Evolutionary conservation across 2,797 vertebrate species (phyloP).

Genomic region (Enteromius argenteus): DNA sequence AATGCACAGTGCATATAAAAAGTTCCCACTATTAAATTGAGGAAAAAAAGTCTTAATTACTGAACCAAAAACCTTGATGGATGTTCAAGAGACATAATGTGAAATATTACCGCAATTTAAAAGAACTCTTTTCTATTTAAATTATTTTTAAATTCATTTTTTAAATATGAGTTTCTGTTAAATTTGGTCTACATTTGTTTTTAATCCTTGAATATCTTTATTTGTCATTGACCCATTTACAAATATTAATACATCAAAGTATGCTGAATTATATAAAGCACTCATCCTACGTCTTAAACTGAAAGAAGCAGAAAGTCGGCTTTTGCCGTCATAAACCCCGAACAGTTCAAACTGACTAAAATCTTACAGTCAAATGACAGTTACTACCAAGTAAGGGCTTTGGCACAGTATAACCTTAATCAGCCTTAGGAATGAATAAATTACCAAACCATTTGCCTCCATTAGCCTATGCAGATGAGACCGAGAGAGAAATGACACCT

Average conservation of each 20-base stretch:
- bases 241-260: not conserved
- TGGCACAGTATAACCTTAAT: constrained; percentile 51
- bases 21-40: no score
- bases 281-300: constrained; percentile 10
- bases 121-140: not conserved
- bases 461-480: constrained; percentile 64
- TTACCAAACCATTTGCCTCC: constrained; percentile 58
- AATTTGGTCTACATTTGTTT: not conserved
- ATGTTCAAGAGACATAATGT: no score
- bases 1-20: no score
- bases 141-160: not conserved
- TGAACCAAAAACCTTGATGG: no score
- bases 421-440: constrained; percentile 58
- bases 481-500: constrained; percentile 44
- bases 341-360: constrained; percentile 12
- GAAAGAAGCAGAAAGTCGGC: not conserved
- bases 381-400: constrained; percentile 44
- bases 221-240: constrained; percentile 32
- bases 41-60: no score
- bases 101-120: not conserved
- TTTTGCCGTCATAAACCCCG: not conserved
- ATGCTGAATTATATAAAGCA: constrained; percentile 9
- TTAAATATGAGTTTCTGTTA: not conserved
- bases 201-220: not conserved
- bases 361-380: constrained; percentile 9